Conservation (phyloP, 2,113 vertebrate species). For the crab-eating macaque (Macaca fascicularis) region DNA sequence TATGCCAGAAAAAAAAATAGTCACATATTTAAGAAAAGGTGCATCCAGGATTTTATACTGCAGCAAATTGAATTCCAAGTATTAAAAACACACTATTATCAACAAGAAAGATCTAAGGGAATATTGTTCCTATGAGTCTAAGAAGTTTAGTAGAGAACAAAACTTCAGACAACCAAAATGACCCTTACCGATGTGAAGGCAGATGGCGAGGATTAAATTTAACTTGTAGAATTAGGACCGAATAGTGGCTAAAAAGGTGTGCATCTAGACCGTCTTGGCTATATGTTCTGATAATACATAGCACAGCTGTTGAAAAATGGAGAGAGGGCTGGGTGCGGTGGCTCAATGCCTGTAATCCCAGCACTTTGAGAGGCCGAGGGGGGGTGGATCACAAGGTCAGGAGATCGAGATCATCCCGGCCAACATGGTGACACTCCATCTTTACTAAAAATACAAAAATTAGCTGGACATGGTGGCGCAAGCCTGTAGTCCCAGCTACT, state of each 20-base stretch:
- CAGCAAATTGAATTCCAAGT: constrained; percentile 17
- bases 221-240: not conserved
- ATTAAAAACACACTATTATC: not conserved
- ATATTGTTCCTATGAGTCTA: not conserved
- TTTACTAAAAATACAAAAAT: too few relatives aligned
- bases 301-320: not conserved
- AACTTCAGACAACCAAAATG: not conserved
- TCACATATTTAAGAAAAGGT: not conserved
- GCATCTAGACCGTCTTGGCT: not conserved
- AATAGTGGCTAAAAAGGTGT: not conserved
- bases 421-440: too few relatives aligned
- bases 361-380: too few relatives aligned
- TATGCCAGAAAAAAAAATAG: not conserved
- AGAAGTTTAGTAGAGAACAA: not conserved
- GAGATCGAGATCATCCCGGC: too few relatives aligned
- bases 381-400: too few relatives aligned
- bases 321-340: not conserved
- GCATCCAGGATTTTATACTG: not conserved
- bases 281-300: not conserved
- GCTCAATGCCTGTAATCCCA: too few relatives aligned
- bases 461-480: too few relatives aligned
- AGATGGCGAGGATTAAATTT: not conserved
- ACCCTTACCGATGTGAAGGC: not conserved
- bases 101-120: not conserved
- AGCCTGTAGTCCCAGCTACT: too few relatives aligned